Percentiles rank a stretch among this genome's conserved stretches.
Evolutionary conservation across 2,888 invertebrate species (phyloP).

Genomic region (Leptinotarsa haldemani): DNA sequence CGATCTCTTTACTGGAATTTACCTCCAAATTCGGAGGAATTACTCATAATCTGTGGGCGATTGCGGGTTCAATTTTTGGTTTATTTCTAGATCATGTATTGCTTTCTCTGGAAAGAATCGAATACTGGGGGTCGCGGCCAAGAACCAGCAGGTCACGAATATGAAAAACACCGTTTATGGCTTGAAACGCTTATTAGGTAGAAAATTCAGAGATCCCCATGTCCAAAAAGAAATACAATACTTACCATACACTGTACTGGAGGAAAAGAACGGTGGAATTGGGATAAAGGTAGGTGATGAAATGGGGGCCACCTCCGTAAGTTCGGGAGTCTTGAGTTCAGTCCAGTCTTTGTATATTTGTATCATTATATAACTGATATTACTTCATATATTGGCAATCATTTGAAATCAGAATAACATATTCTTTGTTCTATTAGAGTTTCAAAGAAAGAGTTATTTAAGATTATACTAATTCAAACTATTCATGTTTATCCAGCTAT

Average conservation of each 20-base stretch:
- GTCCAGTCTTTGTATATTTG: too few relatives aligned
- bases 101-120: conserved; percentile 94
- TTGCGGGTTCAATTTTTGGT: conserved; percentile 21
- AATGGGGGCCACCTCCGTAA: not conserved
- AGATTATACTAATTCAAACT: too few relatives aligned
- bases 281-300: conserved; percentile 81
- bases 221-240: conserved; percentile 85
- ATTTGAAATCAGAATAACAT: too few relatives aligned
- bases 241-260: conserved; percentile 83
- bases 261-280: conserved; percentile 82
- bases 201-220: conserved; percentile 88
- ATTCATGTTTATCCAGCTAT: too few relatives aligned
- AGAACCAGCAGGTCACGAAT: conserved; percentile 96
- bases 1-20: conserved; percentile 31
- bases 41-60: conserved; percentile 48
- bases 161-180: conserved; percentile 96
- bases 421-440: too few relatives aligned
- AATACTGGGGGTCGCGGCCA: conserved; percentile 95
- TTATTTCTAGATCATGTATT: conserved; percentile 84
- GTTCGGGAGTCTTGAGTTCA: not conserved
- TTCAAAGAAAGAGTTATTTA: too few relatives aligned
- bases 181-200: conserved; percentile 92
- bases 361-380: too few relatives aligned
- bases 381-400: too few relatives aligned
- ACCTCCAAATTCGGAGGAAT: conserved; percentile 41